Conservation (phyloP, 2,113 vertebrate genomes). For the Poeciliopsis prolifica region DNA sequence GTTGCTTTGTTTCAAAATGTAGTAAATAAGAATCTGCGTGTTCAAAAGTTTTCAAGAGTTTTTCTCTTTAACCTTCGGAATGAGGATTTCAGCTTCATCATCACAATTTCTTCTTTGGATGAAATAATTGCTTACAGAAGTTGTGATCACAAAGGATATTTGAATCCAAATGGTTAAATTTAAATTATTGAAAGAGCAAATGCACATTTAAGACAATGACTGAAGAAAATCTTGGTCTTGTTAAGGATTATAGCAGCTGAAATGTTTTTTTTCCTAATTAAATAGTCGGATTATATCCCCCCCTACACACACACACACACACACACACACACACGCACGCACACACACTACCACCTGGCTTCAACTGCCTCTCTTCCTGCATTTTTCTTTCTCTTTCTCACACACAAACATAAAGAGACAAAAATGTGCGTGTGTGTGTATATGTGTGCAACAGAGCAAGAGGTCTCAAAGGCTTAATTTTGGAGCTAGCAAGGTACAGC, state of each 20-base stretch:
- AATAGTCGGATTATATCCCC: conserved; percentile 59
- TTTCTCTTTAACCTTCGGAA: conserved; percentile 3
- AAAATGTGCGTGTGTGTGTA: neutral
- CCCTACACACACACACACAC: no score
- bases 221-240: conserved; percentile 46
- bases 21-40: neutral
- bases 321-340: no score
- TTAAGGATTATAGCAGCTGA: conserved; percentile 47
- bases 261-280: conserved; percentile 63
- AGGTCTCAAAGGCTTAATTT: conserved; percentile 76
- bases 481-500: conserved; percentile 70
- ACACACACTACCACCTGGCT: neutral
- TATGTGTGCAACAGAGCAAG: conserved; percentile 66
- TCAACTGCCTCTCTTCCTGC: conserved; percentile 12
- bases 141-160: conserved; percentile 49
- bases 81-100: neutral
- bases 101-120: conserved; percentile 19
- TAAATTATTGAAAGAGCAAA: conserved; percentile 45
- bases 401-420: conserved; percentile 38
- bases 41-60: neutral
- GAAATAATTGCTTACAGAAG: conserved; percentile 38
- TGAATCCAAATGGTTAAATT: conserved; percentile 67
- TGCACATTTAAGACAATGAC: conserved; percentile 41
- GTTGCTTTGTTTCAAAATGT: neutral
- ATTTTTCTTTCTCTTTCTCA: conserved; percentile 8